phyloP scores from a whole-genome alignment of 2,888 invertebrate species.

The Lathronympha strigana region DNA sequence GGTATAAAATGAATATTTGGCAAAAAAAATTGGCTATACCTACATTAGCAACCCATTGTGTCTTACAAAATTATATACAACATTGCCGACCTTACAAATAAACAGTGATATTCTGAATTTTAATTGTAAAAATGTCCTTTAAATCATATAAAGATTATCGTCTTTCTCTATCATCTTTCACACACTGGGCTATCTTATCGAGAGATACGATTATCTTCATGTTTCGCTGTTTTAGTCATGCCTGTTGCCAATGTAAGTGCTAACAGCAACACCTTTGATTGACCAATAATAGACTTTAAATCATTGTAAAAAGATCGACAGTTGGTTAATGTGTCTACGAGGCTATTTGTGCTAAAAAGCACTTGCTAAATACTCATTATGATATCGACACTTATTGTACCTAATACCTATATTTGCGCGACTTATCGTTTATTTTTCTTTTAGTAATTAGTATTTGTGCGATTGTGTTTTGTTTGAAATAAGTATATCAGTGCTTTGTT shows the following conservation, averaged over 20 bases:
- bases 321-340: too few relatives aligned
- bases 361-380: too few relatives aligned
- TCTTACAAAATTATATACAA: too few relatives aligned
- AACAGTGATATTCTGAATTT: background rate
- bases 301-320: too few relatives aligned
- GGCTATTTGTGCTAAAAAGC: too few relatives aligned
- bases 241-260: too few relatives aligned
- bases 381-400: background rate
- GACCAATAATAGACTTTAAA: too few relatives aligned
- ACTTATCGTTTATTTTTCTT: background rate
- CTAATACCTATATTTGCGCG: background rate
- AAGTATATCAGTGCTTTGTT: constrained; percentile 1
- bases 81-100: background rate
- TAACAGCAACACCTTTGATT: too few relatives aligned
- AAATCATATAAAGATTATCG: background rate
- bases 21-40: too few relatives aligned
- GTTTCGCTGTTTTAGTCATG: constrained; percentile 28
- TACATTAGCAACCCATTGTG: too few relatives aligned
- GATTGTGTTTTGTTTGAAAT: constrained; percentile 2
- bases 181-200: constrained; percentile 23
- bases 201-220: constrained; percentile 34
- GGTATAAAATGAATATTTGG: too few relatives aligned
- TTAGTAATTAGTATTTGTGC: constrained; percentile 12
- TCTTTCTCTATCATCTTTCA: constrained; percentile 24
- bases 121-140: background rate